Evolutionary conservation across 64 coral and sea anemone genomes (phyloP), one percentile per base, ranked within the genome.

Genomic region (Pocillopora damicornis): DNA sequence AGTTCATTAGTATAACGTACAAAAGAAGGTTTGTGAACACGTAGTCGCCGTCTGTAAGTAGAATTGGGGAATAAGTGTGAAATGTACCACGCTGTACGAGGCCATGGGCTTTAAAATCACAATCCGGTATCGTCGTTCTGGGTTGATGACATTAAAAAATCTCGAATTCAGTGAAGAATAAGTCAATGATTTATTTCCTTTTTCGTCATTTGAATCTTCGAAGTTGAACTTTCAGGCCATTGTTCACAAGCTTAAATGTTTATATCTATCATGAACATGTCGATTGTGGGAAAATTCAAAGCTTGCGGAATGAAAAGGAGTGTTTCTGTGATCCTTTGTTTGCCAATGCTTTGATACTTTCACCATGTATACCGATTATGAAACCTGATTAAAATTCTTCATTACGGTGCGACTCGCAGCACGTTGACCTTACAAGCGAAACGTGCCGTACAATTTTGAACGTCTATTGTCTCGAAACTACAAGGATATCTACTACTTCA

Each of bases 111-210:
- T 51, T 30, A 16, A 1, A 35, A 37, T 59, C 18, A 23, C 67
- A 11, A 22, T n/a, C 25, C 20, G 20, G 30, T 71, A 23, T 81
- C 12, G 35, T 35, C 26, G 15, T 63, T 63, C 11, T 51, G 7
- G 42, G 42, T 51, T 51, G 42, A 7, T 51, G 7, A 4, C 42
- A 7, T 7, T 51, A 51, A 51, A 51, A 51, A 51, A 51, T 51
- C 7, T 51, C 42, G 42, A 51, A 51, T 51, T 51, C 79, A 15
- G 79, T 34, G 9, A 15, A 26, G 8, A 61, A 9, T 16, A 81
- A 63, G 63, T 81, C 79, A 63, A 81, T 63, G 25, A 63, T 63
- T 81, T 81, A 35, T 11, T 63, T 62, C 36, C 26, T 81, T 62
- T 36, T 35, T 12, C 11, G 67, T 11, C n/a, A 11, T 71, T 11